Base-by-base conservation (phyloP, 2,113 vertebrate genomes). In the Perca flavescens region DNA sequence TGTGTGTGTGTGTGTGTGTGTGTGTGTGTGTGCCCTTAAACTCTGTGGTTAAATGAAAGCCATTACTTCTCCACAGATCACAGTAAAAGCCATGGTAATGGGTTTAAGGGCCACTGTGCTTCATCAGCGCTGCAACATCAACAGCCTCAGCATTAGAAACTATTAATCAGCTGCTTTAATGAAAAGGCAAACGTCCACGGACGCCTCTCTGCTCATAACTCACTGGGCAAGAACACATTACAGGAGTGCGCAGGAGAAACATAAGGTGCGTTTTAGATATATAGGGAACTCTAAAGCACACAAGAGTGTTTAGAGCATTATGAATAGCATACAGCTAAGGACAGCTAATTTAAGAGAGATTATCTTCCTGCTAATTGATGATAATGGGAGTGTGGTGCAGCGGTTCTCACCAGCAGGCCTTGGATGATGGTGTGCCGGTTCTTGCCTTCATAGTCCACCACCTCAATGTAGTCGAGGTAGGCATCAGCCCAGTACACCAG, bases 351-450 rank as follows among this genome's bases (percentile, higher is more conserved):
- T 49, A 54, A 72, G 12, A 34, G 34, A 34, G 31, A 63, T 61
- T 8, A 84, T 68, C 12, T 52, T 25, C 8, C 14, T 21, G 49
- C 40, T 74, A 46, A 70, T 61, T 56, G 54, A 49, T 19, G 34
- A 57, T 31, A 53, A 71, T n/a, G 28, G 36, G n/a, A 60, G 40
- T 21, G 22, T 1, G 3, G 62, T n/a, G 31, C n/a, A 19, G 60
- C 13, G 15, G 54, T 49, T 60, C 97, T 97, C 94, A 99, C 98
- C 97, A 99, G 94, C 60, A 98, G 96, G 80, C 98, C 98, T 89
- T 99, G 98, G 92, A 99, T 99, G 94, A 99, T 98, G 79, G 98
- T 99, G 86, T 99, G 98, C 5, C 98, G 95, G 92, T 98, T 97
- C 86, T 98, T 99, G 89, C 98, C 98, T 75, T 99, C 98, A 0